A percentile compares a stretch with the other conserved stretches of the same genome.
Conservation (phyloP, 1,140 invertebrate species). For the Argopecten irradians region DNA sequence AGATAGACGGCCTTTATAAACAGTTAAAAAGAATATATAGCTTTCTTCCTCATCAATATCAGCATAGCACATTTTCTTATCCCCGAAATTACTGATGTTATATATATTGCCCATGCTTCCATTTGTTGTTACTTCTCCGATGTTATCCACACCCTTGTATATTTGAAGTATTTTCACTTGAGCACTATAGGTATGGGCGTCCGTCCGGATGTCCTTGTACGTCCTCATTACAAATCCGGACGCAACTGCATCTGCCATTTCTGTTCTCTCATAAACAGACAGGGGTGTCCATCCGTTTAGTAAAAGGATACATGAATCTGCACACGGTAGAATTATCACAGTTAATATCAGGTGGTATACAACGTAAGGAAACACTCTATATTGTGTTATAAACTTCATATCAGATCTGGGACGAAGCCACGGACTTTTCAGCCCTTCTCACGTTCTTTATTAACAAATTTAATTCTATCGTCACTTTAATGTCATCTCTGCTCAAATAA, state of each 20-base stretch:
- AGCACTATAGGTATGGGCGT: conserved; percentile 68
- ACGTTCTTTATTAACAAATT: background rate
- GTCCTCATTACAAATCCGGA: conserved; percentile 62
- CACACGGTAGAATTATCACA: conserved; percentile 17
- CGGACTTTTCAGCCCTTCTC: background rate
- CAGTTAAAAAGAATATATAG: conserved; percentile 74
- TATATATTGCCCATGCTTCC: conserved; percentile 53
- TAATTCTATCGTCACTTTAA: background rate
- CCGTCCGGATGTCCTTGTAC: conserved; percentile 63
- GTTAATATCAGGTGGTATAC: background rate
- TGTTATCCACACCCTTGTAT: conserved; percentile 64
- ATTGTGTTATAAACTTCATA: conserved; percentile 23
- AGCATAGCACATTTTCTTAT: conserved; percentile 73
- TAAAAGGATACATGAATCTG: conserved; percentile 68
- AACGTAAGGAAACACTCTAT: background rate
- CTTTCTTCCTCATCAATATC: conserved; percentile 66
- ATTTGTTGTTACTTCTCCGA: conserved; percentile 52
- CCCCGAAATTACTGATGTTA: conserved; percentile 75
- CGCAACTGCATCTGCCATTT: conserved; percentile 69
- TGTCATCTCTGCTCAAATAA: background rate
- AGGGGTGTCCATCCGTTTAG: conserved; percentile 75
- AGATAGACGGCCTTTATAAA: conserved; percentile 68
- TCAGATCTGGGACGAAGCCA: background rate
- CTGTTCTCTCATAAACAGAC: conserved; percentile 68
- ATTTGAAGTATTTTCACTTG: conserved; percentile 65